Evolutionary conservation across 2,797 vertebrate genomes (phyloP), one percentile per base, ranked within the genome.

Genomic region (Neosilurus mollespiculum): DNA sequence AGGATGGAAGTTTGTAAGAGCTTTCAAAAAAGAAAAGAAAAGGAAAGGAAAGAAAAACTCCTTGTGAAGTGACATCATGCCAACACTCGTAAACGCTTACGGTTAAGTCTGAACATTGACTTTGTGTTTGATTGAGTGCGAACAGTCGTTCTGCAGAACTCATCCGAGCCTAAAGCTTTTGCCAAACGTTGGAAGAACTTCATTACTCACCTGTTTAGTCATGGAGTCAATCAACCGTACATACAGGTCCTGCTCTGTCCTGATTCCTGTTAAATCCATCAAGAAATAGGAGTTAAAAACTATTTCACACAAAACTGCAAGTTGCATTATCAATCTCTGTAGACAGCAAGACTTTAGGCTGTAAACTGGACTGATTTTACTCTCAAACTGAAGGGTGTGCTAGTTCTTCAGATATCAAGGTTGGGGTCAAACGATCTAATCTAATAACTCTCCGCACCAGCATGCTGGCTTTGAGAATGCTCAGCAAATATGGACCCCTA

Each of bases 191-290:
- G n/a, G n/a, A 61, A 10, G 30, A 26, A 37, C 18, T n/a, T 61
- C 20, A 4, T 18, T 34, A 62, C 94, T 95, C 89, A 98, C 97
- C 97, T 97, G 96, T 92, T 98, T 98, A 87, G 97, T 97, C 97
- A 98, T 97, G 90, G 97, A 98, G 93, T 98, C 97, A 0, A 98
- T 96, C 84, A 98, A 96, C 16, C 97, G 95, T 0, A 98, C 97
- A 0, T 95, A 98, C 37, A 98, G 92, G 84, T 98, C 97, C 90
- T 98, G 97, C 86, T 98, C 97, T 0, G 97, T 98, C 82, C 97
- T 93, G 88, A 98, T 96, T 34, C 97, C 97, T 97, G 93, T 0
- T 16, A 80, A 49, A 22, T 65, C 14, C 85, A 84, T 80, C 53
- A 62, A 70, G 72, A 71, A 80, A 81, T 34, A 85, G 2, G 30